Evolutionary conservation across 2,888 invertebrate species (phyloP).

Genomic region (Plagodis pulveraria): DNA sequence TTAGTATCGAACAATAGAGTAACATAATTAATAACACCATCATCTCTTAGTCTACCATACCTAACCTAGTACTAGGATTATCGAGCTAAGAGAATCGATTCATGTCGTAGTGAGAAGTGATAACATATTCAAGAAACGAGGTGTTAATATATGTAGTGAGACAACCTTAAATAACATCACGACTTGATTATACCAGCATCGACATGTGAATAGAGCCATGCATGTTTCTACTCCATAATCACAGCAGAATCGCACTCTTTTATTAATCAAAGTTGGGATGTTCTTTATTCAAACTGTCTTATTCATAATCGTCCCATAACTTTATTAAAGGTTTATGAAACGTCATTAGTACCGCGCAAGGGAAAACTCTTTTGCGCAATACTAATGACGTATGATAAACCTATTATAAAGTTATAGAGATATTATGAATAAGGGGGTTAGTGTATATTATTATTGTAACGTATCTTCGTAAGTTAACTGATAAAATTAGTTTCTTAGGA

Average conservation of each 20-base stretch:
- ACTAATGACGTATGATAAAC: no score
- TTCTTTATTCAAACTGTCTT: no score
- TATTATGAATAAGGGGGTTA: no score
- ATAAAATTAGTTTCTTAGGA: no score
- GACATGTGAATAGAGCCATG: constrained; percentile 6
- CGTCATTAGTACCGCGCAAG: no score
- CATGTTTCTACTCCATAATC: not conserved
- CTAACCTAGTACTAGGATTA: not conserved
- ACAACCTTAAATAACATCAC: not conserved
- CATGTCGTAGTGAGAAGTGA: constrained; percentile 21
- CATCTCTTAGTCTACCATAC: constrained; percentile 6
- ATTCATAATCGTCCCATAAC: no score
- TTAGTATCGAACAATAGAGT: not conserved
- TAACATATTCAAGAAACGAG: constrained; percentile 14
- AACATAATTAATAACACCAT: not conserved
- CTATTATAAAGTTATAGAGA: no score
- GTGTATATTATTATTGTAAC: no score
- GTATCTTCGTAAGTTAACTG: no score
- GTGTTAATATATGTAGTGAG: constrained; percentile 7
- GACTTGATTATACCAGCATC: constrained; percentile 4
- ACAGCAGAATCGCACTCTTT: not conserved
- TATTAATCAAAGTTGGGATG: no score
- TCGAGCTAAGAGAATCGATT: constrained; percentile 13
- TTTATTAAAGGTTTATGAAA: no score
- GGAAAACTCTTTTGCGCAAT: no score